phyloP scores from a whole-genome alignment of 1,140 invertebrate species.

The Solen grandis region DNA sequence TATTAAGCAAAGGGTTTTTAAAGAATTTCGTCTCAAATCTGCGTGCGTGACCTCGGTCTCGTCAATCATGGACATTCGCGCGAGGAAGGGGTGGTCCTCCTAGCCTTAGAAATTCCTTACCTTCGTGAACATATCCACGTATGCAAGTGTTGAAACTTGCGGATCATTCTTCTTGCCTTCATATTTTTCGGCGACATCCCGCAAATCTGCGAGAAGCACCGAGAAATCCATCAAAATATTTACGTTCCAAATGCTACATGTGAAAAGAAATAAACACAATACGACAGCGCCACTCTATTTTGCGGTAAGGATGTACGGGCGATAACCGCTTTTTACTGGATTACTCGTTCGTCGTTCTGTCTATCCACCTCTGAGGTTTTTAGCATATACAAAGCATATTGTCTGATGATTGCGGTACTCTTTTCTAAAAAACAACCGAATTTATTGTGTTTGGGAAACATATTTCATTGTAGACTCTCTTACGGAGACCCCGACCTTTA shows the following conservation, averaged over 20 bases:
- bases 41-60: conserved; percentile 46
- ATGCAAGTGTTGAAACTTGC: conserved; percentile 46
- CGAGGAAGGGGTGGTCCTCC: neutral
- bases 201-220: conserved; percentile 47
- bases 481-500: too few relatives aligned
- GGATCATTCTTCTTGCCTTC: conserved; percentile 45
- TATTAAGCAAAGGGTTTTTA: too few relatives aligned
- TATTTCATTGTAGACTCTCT: too few relatives aligned
- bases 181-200: conserved; percentile 56
- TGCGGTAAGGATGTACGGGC: neutral
- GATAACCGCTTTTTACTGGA: neutral
- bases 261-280: conserved; percentile 47
- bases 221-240: conserved; percentile 52
- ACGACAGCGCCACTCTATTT: conserved; percentile 27
- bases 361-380: too few relatives aligned
- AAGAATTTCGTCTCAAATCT: too few relatives aligned
- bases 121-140: conserved; percentile 56
- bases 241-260: conserved; percentile 15
- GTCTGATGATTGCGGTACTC: too few relatives aligned
- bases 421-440: too few relatives aligned
- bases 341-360: neutral
- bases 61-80: conserved; percentile 19
- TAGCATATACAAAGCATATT: too few relatives aligned
- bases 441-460: too few relatives aligned
- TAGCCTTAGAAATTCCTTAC: conserved; percentile 11